These are phyloP conservation scores for Eriocheir sinensis DNA, from an alignment of 1,140 invertebrate genomes.

Conservation along the genomic window DNA sequence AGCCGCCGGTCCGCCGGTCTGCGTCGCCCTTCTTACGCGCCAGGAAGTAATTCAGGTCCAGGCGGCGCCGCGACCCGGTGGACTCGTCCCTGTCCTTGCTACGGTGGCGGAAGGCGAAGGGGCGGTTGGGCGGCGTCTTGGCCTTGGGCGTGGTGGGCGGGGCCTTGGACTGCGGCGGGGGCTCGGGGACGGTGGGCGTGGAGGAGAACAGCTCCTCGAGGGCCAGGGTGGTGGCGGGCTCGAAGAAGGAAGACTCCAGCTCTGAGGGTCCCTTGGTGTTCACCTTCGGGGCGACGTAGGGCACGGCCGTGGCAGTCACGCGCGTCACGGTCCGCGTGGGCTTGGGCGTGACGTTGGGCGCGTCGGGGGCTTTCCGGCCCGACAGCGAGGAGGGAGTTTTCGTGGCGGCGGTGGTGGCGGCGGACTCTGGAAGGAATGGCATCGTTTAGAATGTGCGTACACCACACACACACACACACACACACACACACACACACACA, in stretches of 20 bases:
- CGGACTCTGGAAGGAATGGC: constrained; percentile 51
- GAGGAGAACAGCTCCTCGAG: constrained; percentile 63
- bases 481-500: constrained; percentile 48
- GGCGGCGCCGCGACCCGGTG: constrained; percentile 38
- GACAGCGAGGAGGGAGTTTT: neutral
- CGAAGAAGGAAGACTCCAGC: constrained; percentile 70
- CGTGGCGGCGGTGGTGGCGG: neutral
- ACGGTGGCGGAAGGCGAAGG: constrained; percentile 21
- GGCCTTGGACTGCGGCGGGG: neutral
- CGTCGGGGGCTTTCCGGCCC: neutral
- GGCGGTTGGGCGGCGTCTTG: neutral
- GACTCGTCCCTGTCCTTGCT: neutral
- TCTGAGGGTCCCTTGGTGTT: neutral
- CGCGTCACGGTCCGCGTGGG: constrained; percentile 54
- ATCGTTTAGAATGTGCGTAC: neutral
- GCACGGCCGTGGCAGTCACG: constrained; percentile 38
- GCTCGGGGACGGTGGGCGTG: neutral
- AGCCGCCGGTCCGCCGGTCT: constrained; percentile 38
- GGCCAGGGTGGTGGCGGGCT: constrained; percentile 48
- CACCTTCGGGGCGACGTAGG: neutral
- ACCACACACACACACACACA: constrained; percentile 16
- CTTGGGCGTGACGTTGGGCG: neutral
- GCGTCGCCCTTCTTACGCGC: constrained; percentile 59
- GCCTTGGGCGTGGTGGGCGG: neutral
- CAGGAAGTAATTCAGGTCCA: constrained; percentile 65